Conservation (phyloP, 1,140 invertebrate genomes). For the Aradophagus sp. region DNA sequence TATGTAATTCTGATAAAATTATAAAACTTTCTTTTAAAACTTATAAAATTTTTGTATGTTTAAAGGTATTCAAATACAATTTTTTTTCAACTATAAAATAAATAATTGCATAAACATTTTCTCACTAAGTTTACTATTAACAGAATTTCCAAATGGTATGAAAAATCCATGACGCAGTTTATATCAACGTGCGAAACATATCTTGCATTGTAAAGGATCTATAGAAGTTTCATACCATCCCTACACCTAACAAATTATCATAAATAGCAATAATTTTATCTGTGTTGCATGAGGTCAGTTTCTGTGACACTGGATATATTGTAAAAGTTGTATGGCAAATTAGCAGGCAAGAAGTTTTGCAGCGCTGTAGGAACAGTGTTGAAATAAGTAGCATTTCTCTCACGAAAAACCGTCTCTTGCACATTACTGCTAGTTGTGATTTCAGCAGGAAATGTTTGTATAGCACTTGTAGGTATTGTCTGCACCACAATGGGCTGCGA, state of each 20-base stretch:
- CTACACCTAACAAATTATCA: no score
- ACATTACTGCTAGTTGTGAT: constrained; percentile 51
- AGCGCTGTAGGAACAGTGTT: constrained; percentile 63
- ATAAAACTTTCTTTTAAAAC: no score
- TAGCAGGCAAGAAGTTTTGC: constrained; percentile 67
- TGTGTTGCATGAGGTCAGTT: constrained; percentile 64
- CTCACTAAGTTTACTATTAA: no score
- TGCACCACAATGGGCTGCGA: constrained; percentile 69
- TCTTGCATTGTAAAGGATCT: not conserved
- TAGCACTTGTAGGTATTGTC: constrained; percentile 63
- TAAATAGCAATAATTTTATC: constrained; percentile 52
- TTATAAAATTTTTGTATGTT: no score
- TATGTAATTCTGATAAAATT: no score
- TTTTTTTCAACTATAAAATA: no score
- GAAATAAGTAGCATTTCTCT: constrained; percentile 67
- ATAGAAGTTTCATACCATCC: not conserved
- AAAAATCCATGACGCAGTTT: no score
- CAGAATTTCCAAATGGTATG: no score
- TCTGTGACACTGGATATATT: constrained; percentile 69
- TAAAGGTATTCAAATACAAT: no score
- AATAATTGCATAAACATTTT: no score
- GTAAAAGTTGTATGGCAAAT: constrained; percentile 72
- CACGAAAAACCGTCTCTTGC: constrained; percentile 63
- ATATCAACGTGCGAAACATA: no score
- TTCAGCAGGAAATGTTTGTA: constrained; percentile 65